phyloP scores from a whole-genome alignment of 2,113 vertebrate genomes.

The Gracilinanus agilis region DNA sequence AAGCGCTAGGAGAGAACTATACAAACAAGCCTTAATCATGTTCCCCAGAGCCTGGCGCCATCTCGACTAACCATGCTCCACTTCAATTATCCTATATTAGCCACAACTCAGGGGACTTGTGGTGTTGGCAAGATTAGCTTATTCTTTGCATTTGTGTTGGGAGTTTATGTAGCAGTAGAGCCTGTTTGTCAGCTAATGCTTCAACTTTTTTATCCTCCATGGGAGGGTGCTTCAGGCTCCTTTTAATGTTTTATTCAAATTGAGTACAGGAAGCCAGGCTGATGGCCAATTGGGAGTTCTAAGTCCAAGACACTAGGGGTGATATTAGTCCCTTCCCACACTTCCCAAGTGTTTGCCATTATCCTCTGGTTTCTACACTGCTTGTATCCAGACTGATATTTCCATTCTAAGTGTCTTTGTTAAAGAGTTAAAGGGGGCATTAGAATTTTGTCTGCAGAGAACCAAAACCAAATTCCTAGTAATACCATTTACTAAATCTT shows the following conservation, averaged over 20 bases:
- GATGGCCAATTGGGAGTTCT: constrained; percentile 25
- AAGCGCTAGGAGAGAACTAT: constrained; percentile 58
- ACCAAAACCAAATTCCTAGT: not conserved
- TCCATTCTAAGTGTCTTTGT: constrained; percentile 6
- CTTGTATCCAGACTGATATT: not conserved
- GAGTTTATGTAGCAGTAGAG: constrained; percentile 64
- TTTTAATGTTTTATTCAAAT: constrained; percentile 63
- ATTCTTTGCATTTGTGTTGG: constrained; percentile 62
- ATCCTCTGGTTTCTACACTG: not conserved
- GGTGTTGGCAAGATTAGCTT: constrained; percentile 66
- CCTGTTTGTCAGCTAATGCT: constrained; percentile 69
- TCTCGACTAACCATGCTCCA: constrained; percentile 27
- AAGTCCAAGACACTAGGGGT: constrained; percentile 5
- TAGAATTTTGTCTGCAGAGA: not conserved
- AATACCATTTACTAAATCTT: not conserved
- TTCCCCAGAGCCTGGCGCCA: constrained; percentile 59
- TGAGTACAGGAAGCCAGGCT: constrained; percentile 17
- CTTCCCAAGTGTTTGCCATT: not conserved
- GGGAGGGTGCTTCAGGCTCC: constrained; percentile 46
- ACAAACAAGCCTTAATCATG: constrained; percentile 66
- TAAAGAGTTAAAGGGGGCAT: not conserved
- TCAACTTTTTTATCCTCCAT: not conserved
- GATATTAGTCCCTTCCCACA: not conserved
- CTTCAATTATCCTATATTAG: constrained; percentile 76
- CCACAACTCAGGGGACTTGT: constrained; percentile 68